Conservation (phyloP, 2,888 invertebrate species). For the Drosophila kanekoi region DNA sequence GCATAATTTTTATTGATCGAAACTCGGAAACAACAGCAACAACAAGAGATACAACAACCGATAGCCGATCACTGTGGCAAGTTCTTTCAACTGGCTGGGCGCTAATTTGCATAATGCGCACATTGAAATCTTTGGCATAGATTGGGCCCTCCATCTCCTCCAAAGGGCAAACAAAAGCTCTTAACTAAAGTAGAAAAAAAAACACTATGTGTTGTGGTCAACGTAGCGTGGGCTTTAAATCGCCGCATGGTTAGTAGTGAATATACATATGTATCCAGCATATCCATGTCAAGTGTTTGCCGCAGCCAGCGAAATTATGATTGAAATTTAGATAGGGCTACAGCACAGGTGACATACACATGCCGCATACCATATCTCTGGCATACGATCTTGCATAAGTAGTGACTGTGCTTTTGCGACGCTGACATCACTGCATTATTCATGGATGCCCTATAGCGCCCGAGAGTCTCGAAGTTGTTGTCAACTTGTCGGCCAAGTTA, state of each 20-base stretch:
- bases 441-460: constrained; percentile 47
- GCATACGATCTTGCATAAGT: constrained; percentile 52
- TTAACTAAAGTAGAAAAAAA: constrained; percentile 4
- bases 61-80: constrained; percentile 63
- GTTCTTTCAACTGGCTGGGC: constrained; percentile 72
- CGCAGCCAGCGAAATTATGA: constrained; percentile 71
- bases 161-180: constrained; percentile 61
- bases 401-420: background rate
- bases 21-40: constrained; percentile 45
- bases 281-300: constrained; percentile 72
- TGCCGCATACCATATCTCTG: constrained; percentile 41
- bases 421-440: constrained; percentile 72
- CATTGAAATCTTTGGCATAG: constrained; percentile 65
- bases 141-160: constrained; percentile 20
- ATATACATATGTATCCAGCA: constrained; percentile 21
- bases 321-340: constrained; percentile 73
- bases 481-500: constrained; percentile 45
- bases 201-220: constrained; percentile 9
- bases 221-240: constrained; percentile 70
- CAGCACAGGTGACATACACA: constrained; percentile 19
- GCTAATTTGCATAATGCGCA: constrained; percentile 75
- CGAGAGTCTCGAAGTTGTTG: constrained; percentile 36
- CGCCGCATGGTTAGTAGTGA: constrained; percentile 46
- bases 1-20: constrained; percentile 77
- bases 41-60: constrained; percentile 38